Base-by-base conservation (phyloP, 2,797 vertebrate species). In the Gallinago nigripennis region DNA sequence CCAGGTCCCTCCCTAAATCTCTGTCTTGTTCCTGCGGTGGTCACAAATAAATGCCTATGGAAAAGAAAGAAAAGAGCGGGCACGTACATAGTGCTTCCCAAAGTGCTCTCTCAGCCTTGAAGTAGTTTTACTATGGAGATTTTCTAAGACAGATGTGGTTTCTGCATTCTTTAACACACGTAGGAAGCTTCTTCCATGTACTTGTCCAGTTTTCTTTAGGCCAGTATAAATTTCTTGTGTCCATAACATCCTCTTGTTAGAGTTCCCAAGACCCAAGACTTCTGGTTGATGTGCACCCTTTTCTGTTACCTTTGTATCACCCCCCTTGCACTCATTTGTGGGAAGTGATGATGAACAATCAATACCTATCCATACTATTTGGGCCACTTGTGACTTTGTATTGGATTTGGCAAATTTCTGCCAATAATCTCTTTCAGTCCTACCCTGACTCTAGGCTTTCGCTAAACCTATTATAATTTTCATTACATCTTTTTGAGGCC, bases 251-350 rank as follows among this genome's bases (percentile, higher is more conserved):
- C 17, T 8, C 39, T 37, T 68, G 27, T 21, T 53, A 30, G 39
- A 43, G 43, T 53, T 86, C 25, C 56, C 18, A 53, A 50, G 33
- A 28, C 24, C 39, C 13, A 7, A 14, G 61, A 16, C 25, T 45
- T 65, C 39, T 86, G 33, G 8, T 73, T 31, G 31, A 28, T 24
- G 81, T 63, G 37, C 85, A 37, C 11, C 28, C 17, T 68, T 27
- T 72, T 35, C 33, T 51, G 1, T 39, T 54, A 1, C 37, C 17
- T 71, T 57, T 57, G 17, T 69, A n/a, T 48, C 18, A 7, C 5
- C 4, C 13, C 6, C 21, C 19, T 66, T 0, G 0, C 5, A 6
- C 60, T 48, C 0, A 0, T 51, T 54, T 45, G 19, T n/a, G n/a
- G 68, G 57, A 65, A 66, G 57, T 3, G 23, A 11, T 56, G 68